These are phyloP conservation scores for Platycercus adscitus DNA, from an alignment of 2,113 vertebrate genomes.

Conservation along the genomic window DNA sequence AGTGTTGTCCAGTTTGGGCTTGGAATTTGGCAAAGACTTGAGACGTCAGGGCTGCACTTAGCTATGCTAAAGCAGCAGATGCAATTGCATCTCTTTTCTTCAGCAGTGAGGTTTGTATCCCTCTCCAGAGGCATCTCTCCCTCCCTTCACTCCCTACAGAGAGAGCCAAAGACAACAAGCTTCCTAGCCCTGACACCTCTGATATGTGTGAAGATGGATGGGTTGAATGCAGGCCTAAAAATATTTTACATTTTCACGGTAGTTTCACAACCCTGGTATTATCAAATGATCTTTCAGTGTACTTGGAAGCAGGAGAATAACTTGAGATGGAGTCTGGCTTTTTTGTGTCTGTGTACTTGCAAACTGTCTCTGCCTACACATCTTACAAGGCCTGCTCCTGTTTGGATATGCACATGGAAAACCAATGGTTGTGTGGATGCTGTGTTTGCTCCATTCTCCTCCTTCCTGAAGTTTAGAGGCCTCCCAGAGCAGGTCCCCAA, in stretches of 20 bases:
- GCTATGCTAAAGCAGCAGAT: not conserved
- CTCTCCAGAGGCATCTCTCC: not conserved
- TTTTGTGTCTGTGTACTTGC: constrained; percentile 48
- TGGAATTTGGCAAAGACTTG: not conserved
- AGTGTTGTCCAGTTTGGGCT: not conserved
- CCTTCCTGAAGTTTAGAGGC: not conserved
- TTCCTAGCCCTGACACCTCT: constrained; percentile 49
- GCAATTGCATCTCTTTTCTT: not conserved
- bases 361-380: constrained; percentile 53
- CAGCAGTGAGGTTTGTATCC: not conserved
- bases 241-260: constrained; percentile 53
- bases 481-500: not conserved
- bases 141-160: not conserved
- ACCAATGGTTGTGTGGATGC: not conserved
- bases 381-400: not conserved
- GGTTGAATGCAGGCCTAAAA: constrained; percentile 44
- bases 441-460: not conserved
- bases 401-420: not conserved
- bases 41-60: not conserved
- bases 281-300: constrained; percentile 31
- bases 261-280: constrained; percentile 50
- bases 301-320: constrained; percentile 48
- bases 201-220: constrained; percentile 53
- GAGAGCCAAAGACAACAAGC: constrained; percentile 47
- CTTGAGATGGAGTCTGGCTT: constrained; percentile 19